Conservation (phyloP, 1,140 invertebrate species). For the Hirudo medicinalis region DNA sequence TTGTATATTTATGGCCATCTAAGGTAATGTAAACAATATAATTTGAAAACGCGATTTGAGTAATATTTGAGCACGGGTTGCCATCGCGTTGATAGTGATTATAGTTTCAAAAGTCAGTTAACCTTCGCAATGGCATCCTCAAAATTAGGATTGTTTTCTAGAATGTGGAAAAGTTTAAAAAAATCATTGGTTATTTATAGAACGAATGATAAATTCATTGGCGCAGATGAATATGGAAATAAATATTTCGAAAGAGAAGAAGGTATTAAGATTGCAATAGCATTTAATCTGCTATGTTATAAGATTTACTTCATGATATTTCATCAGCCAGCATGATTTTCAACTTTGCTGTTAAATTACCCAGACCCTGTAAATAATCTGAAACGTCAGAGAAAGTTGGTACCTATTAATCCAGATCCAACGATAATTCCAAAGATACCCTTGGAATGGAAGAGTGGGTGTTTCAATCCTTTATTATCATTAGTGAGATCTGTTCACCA, state of each 20-base stretch:
- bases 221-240: constrained; percentile 3
- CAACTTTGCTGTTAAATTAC: not conserved
- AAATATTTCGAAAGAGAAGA: constrained; percentile 12
- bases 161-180: constrained; percentile 1
- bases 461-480: not conserved
- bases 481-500: too few species aligned
- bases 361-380: not conserved
- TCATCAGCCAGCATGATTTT: not conserved
- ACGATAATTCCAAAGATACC: constrained; percentile 1
- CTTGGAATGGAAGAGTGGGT: constrained; percentile 1
- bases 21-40: too few species aligned
- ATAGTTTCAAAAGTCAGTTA: not conserved
- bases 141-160: not conserved
- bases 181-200: constrained; percentile 1
- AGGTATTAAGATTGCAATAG: not conserved
- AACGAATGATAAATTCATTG: not conserved
- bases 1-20: too few species aligned
- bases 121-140: not conserved
- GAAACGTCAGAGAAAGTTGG: constrained; percentile 3
- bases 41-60: too few species aligned
- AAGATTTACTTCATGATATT: too few species aligned
- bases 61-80: too few species aligned
- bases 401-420: not conserved
- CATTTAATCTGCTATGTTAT: too few species aligned
- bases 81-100: too few species aligned